These are phyloP conservation scores for Melanotaenia parkinsoni DNA, from an alignment of 2,797 vertebrate genomes.

Conservation along the genomic window DNA sequence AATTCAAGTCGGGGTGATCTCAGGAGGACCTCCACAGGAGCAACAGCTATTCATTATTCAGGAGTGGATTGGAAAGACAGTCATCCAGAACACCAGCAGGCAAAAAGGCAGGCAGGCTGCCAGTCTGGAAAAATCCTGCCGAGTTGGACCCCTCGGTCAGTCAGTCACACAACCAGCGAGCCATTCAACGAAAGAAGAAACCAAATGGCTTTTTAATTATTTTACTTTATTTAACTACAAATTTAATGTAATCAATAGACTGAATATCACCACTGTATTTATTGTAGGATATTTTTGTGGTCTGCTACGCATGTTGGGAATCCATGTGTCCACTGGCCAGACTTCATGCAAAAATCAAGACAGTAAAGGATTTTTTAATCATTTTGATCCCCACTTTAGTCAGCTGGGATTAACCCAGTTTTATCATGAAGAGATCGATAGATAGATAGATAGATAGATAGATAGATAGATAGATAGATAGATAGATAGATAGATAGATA, in stretches of 20 bases:
- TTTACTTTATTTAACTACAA: background rate
- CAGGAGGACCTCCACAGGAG: slow-evolving; percentile 1
- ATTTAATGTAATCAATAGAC: background rate
- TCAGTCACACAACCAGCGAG: background rate
- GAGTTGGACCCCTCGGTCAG: background rate
- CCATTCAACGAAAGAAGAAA: background rate
- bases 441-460: slow-evolving; percentile 1
- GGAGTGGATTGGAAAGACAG: background rate
- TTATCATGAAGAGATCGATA: background rate
- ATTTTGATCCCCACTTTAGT: too few relatives aligned
- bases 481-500: too few relatives aligned
- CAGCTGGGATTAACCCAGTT: background rate
- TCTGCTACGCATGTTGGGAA: background rate
- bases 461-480: too few relatives aligned
- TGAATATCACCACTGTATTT: background rate
- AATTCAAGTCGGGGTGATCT: background rate
- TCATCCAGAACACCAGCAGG: background rate
- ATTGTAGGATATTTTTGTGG: background rate
- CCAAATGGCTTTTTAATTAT: background rate
- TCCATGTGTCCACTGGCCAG: background rate
- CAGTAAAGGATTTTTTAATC: background rate
- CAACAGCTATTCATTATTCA: slow-evolving; percentile 4
- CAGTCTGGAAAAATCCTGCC: background rate
- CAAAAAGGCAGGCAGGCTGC: background rate
- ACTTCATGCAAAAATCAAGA: background rate